Evolutionary conservation across 1,140 invertebrate species (phyloP).

Genomic region (Drosophila yakuba): DNA sequence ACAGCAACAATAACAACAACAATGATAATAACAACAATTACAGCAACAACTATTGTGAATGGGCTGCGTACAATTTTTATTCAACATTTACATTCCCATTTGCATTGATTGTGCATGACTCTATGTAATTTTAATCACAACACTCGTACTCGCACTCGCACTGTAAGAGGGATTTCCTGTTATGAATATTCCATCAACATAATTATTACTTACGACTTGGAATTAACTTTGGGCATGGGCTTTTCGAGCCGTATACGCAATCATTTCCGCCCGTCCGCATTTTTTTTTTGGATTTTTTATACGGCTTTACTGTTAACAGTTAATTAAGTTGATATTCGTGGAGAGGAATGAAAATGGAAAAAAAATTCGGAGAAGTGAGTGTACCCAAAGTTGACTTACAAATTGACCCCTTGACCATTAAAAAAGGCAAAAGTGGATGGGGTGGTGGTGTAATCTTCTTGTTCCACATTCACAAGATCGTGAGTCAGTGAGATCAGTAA

Average conservation of each 20-base stretch:
- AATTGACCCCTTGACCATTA: conserved; percentile 61
- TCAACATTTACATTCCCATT: conserved; percentile 77
- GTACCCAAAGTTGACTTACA: conserved; percentile 40
- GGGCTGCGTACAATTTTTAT: conserved; percentile 57
- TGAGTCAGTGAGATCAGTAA: conserved; percentile 56
- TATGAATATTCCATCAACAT: conserved; percentile 71
- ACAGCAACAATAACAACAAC: conserved; percentile 1
- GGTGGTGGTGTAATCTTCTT: conserved; percentile 28
- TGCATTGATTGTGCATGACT: conserved; percentile 82
- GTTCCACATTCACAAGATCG: conserved; percentile 24
- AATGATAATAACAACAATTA: conserved; percentile 1
- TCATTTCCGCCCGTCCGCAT: conserved; percentile 64
- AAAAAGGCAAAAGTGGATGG: neutral
- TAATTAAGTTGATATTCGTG: conserved; percentile 76
- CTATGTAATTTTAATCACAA: conserved; percentile 68
- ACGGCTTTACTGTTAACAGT: conserved; percentile 61
- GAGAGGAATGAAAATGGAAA: conserved; percentile 20
- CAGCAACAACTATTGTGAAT: conserved; percentile 49
- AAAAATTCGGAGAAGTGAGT: conserved; percentile 67
- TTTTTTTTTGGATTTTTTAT: conserved; percentile 17
- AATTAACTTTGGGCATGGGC: conserved; percentile 35
- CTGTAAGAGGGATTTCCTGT: conserved; percentile 72
- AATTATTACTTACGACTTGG: conserved; percentile 63
- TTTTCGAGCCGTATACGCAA: conserved; percentile 33
- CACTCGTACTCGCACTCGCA: conserved; percentile 36